A percentile compares a stretch with the other conserved stretches of the same genome.
Evolutionary conservation across 2,888 invertebrate genomes (phyloP).

Genomic region (Gymnoscelis rufifasciata): DNA sequence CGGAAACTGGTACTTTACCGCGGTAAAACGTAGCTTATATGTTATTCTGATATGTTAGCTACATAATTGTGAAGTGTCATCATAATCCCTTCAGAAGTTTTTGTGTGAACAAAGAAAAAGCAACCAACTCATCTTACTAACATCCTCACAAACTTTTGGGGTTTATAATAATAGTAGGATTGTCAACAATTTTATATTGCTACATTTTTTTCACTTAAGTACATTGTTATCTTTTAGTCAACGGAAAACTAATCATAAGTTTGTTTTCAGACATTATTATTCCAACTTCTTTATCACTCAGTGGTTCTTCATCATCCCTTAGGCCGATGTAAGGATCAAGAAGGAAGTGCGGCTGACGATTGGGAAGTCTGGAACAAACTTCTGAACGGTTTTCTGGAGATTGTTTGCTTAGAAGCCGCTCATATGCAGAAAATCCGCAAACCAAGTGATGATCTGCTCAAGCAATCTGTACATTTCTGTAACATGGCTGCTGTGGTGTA

Average conservation of each 20-base stretch:
- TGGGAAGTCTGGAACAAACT: slow-evolving; percentile 62
- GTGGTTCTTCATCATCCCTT: slow-evolving; percentile 62
- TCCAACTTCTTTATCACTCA: slow-evolving; percentile 51
- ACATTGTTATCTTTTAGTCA: too few relatives aligned
- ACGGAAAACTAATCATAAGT: not conserved
- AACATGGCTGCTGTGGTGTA: slow-evolving; percentile 55
- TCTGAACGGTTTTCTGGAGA: slow-evolving; percentile 56
- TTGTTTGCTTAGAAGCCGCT: slow-evolving; percentile 55
- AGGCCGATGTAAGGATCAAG: slow-evolving; percentile 44
- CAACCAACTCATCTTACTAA: too few relatives aligned
- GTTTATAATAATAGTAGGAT: too few relatives aligned
- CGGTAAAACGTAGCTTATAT: too few relatives aligned
- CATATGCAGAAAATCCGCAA: slow-evolving; percentile 51
- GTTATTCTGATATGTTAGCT: too few relatives aligned
- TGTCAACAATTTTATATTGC: too few relatives aligned
- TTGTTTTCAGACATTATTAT: slow-evolving; percentile 48
- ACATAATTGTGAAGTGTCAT: too few relatives aligned
- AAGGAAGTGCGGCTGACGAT: slow-evolving; percentile 53
- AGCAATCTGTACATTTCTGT: slow-evolving; percentile 44
- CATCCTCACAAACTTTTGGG: too few relatives aligned
- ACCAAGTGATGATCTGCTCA: slow-evolving; percentile 38
- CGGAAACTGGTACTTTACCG: too few relatives aligned
- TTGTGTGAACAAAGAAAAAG: too few relatives aligned
- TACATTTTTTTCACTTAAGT: too few relatives aligned
- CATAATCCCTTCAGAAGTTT: too few relatives aligned